Percentiles rank a stretch among this genome's conserved stretches.
Evolutionary conservation across 2,888 invertebrate species (phyloP).

Genomic region (Synanthedon tipuliformis): DNA sequence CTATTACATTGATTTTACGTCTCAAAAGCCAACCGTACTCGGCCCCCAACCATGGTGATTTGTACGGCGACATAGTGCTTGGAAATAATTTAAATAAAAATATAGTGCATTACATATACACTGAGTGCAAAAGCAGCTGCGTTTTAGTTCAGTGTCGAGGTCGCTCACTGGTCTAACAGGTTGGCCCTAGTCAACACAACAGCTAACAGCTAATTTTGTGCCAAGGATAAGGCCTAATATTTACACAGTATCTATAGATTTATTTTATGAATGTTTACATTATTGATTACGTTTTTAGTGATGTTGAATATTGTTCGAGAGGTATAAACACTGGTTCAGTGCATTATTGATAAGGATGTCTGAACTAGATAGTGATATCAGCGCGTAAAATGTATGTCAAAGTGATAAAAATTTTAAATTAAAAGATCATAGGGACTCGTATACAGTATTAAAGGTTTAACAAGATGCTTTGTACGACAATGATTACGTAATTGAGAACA

Average conservation of each 20-base stretch:
- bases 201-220: constrained; percentile 26
- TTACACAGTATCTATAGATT: neutral
- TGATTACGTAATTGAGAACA: neutral
- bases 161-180: constrained; percentile 59
- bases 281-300: constrained; percentile 14
- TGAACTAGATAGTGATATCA: constrained; percentile 38
- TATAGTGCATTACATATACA: constrained; percentile 19
- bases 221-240: constrained; percentile 28
- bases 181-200: constrained; percentile 34
- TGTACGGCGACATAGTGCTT: neutral
- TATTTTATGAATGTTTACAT: constrained; percentile 2
- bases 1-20: neutral
- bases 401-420: constrained; percentile 16
- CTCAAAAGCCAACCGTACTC: neutral
- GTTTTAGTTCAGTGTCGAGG: constrained; percentile 46
- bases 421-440: neutral
- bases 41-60: neutral
- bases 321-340: constrained; percentile 26
- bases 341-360: constrained; percentile 32
- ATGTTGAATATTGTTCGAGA: constrained; percentile 8
- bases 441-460: neutral
- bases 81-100: constrained; percentile 10
- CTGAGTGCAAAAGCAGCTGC: constrained; percentile 18
- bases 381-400: constrained; percentile 20
- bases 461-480: neutral